Evolutionary conservation across 2,113 vertebrate species (phyloP), one percentile per base, ranked within the genome.

Genomic region (Lathamus discolor): DNA sequence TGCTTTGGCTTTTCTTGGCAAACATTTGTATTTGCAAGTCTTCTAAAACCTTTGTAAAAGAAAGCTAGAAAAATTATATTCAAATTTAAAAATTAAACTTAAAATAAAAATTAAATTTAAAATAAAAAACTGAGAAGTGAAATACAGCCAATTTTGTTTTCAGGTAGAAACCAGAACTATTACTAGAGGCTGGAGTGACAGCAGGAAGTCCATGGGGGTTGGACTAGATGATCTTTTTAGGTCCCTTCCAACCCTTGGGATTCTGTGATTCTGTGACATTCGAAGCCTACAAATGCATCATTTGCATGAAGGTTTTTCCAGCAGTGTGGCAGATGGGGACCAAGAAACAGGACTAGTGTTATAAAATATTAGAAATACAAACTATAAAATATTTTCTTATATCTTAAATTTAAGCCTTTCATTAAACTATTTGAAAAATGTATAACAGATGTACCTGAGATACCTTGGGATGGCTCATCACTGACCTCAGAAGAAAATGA

Each of bases 381-480:
- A 66, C 41, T 52, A 66, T 11, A 43, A 75, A 62, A 54, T 31
- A 52, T 46, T 33, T 63, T 57, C 6, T 64, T 76, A 24, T 24
- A 23, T 37, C 10, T 85, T 73, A 48, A 76, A 83, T 73, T 54
- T 67, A 90, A 74, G 43, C 9, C 29, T 22, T 81, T 80, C 22
- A 63, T 57, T 55, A 73, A 75, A 67, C 11, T 52, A 68, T 78
- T 61, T 83, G n/a, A 80, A 85, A 92, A 48, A 23, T 37, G 9
- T 10, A 22, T n/a, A 62, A 57, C 17, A 75, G 41, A 86, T 2
- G 2, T 23, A 52, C 20, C 48, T 72, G 83, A 85, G 57, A 8
- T 93, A 97, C 96, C 91, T 91, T 76, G 62, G 17, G 78, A 37
- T 43, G 35, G 37, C 73, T 78, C 49, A 70, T 59, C 51, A 75